Conservation (phyloP, 2,797 vertebrate genomes). For the Lacerta viridis region DNA sequence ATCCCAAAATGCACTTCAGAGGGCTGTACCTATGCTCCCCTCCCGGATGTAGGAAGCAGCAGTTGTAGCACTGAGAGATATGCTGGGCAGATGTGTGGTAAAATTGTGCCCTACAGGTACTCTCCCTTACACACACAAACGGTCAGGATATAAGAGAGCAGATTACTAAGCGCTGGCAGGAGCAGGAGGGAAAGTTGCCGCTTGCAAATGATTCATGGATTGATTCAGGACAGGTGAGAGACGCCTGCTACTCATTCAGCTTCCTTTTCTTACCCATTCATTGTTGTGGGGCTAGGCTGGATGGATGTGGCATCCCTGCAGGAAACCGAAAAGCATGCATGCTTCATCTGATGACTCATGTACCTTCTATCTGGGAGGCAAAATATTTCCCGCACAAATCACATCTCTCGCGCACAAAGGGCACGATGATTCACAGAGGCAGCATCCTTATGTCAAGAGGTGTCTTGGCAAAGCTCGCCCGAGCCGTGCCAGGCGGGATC, state of each 20-base stretch:
- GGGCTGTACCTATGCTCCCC: background rate
- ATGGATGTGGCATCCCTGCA: background rate
- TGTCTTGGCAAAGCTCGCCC: background rate
- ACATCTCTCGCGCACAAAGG: background rate
- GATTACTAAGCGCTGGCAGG: background rate
- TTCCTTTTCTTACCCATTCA: background rate
- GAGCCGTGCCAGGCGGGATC: background rate
- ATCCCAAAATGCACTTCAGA: background rate
- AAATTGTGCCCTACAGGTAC: background rate
- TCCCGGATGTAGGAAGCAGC: background rate
- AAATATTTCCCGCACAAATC: constrained; percentile 29
- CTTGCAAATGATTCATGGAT: background rate
- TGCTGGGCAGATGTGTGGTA: background rate
- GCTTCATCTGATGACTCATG: constrained; percentile 31
- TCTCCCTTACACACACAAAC: background rate
- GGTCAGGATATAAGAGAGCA: background rate
- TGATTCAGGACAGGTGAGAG: background rate
- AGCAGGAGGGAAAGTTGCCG: background rate
- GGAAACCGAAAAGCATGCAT: background rate
- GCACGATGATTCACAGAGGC: constrained; percentile 25
- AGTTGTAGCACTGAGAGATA: background rate
- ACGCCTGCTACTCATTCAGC: background rate
- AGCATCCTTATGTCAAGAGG: background rate
- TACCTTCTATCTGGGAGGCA: background rate
- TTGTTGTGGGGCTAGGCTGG: background rate